Conservation (phyloP, 2,797 vertebrate species). For the Caiman crocodilus region DNA sequence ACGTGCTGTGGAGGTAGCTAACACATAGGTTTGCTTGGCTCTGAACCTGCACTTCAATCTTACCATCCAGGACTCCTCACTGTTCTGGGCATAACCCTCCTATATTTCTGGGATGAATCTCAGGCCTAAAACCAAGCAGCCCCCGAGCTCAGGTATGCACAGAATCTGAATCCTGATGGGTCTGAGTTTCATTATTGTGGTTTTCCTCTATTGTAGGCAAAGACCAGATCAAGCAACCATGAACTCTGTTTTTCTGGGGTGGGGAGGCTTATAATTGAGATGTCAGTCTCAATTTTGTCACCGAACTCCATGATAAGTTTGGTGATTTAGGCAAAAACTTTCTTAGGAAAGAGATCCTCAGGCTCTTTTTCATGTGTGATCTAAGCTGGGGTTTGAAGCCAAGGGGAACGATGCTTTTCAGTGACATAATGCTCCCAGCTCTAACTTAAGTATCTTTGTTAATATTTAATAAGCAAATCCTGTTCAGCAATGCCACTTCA, state of each 20-base stretch:
- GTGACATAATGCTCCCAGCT: not conserved
- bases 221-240: not conserved
- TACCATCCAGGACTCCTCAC: not conserved
- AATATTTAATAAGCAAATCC: conserved; percentile 18
- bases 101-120: too few species aligned
- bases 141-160: rapidly evolving
- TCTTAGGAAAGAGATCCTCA: not conserved
- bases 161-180: not conserved
- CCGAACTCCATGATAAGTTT: not conserved
- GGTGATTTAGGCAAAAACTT: not conserved
- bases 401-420: not conserved
- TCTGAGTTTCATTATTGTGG: not conserved
- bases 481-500: not conserved
- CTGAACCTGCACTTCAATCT: not conserved
- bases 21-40: not conserved
- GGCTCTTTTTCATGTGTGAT: not conserved
- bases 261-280: not conserved
- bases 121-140: not conserved
- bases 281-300: not conserved
- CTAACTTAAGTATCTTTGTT: conserved; percentile 14
- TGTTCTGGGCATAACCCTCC: too few species aligned
- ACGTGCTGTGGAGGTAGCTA: rapidly evolving
- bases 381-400: not conserved
- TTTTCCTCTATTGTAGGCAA: not conserved
- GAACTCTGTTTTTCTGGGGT: not conserved